Conservation (phyloP, 53 echinoderm and acorn worm genomes). For the Actinopyga echinites region DNA sequence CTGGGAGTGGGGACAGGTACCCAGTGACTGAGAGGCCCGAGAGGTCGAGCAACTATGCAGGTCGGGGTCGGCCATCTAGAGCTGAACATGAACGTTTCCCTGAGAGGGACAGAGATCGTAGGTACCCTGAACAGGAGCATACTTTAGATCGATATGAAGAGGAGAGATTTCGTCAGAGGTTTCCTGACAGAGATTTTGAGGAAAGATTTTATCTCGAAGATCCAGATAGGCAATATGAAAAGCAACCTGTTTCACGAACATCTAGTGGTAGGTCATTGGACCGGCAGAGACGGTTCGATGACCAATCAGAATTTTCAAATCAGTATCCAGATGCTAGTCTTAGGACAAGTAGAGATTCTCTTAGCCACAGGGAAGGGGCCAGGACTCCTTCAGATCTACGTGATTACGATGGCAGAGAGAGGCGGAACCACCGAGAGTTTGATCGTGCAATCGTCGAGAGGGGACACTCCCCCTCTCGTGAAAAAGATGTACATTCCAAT, state of each 20-base stretch:
- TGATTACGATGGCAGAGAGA: conserved; percentile 61
- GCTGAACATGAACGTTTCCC: conserved; percentile 71
- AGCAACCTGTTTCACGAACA: conserved; percentile 84
- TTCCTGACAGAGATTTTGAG: conserved; percentile 50
- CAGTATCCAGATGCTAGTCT: conserved; percentile 55
- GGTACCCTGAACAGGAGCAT: conserved; percentile 66
- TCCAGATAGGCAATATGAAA: conserved; percentile 70
- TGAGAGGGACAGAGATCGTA: conserved; percentile 65
- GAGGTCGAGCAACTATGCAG: conserved; percentile 71
- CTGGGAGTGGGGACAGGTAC: conserved; percentile 64
- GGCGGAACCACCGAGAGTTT: conserved; percentile 45
- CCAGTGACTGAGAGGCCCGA: conserved; percentile 48
- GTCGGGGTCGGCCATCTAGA: conserved; percentile 59
- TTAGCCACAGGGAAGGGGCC: conserved; percentile 56
- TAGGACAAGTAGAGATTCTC: conserved; percentile 54
- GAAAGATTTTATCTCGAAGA: conserved; percentile 64
- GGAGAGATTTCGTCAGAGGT: conserved; percentile 43
- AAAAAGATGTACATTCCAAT: conserved; percentile 56
- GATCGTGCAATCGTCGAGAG: conserved; percentile 47
- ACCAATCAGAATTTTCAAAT: conserved; percentile 50
- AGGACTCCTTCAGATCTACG: conserved; percentile 44
- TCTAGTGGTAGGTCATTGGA: conserved; percentile 87
- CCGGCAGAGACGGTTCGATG: conserved; percentile 88
- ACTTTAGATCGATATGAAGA: conserved; percentile 63
- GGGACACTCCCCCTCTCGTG: conserved; percentile 56